Conservation (phyloP, 2,888 invertebrate species). For the Perizoma flavofasciatum region DNA sequence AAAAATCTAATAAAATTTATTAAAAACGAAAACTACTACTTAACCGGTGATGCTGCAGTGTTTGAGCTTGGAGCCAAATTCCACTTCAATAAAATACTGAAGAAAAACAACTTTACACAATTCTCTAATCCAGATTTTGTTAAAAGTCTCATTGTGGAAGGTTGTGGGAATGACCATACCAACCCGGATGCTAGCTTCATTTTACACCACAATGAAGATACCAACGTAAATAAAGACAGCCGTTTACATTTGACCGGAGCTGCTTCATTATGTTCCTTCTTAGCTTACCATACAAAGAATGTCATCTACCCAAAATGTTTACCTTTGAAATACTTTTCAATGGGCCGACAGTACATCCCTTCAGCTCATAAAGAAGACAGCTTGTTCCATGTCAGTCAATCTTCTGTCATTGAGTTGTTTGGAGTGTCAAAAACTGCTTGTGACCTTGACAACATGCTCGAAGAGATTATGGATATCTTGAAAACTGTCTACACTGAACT, state of each 20-base stretch:
- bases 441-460: conserved; percentile 80
- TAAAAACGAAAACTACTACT: conserved; percentile 84
- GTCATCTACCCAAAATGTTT: conserved; percentile 84
- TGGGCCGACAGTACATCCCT: conserved; percentile 88
- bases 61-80: conserved; percentile 87
- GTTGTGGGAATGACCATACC: conserved; percentile 85
- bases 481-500: conserved; percentile 86
- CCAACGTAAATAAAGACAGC: conserved; percentile 80
- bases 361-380: conserved; percentile 66
- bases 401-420: conserved; percentile 88
- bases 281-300: conserved; percentile 89
- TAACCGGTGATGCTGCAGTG: conserved; percentile 87
- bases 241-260: conserved; percentile 90
- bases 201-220: conserved; percentile 82
- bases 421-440: conserved; percentile 76
- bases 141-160: conserved; percentile 89
- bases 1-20: conserved; percentile 83
- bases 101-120: conserved; percentile 82
- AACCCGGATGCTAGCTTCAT: conserved; percentile 84
- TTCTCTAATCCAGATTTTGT: conserved; percentile 91
- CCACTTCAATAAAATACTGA: conserved; percentile 72
- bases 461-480: conserved; percentile 78
- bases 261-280: conserved; percentile 88
- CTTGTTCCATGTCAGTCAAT: conserved; percentile 88
- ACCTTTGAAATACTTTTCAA: conserved; percentile 87